These are phyloP conservation scores for Recurvirostra avosetta DNA, from an alignment of 2,113 vertebrate species.

Conservation along the genomic window DNA sequence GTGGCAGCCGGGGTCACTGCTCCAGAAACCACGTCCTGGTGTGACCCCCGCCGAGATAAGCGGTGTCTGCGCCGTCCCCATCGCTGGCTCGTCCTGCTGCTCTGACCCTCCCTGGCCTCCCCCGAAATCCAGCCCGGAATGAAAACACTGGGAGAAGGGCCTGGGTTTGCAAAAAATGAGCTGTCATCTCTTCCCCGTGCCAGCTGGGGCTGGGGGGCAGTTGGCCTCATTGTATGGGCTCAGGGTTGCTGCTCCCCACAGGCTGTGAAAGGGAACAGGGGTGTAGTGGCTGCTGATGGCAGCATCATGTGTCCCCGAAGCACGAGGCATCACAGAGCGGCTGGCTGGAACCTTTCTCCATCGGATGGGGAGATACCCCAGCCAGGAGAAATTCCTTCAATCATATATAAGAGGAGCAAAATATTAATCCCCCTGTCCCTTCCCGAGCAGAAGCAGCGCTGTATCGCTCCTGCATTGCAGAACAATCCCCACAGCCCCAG, in stretches of 20 bases:
- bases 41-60: slow-evolving; percentile 40
- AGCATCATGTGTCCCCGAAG: rapidly evolving
- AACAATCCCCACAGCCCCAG: not conserved
- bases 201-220: not conserved
- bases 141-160: not conserved
- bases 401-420: not conserved
- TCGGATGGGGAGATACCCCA: rapidly evolving
- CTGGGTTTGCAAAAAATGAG: not conserved
- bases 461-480: not conserved
- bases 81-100: not conserved
- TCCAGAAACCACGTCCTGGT: slow-evolving; percentile 32
- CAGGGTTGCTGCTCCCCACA: rapidly evolving
- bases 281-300: not conserved
- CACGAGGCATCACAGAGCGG: rapidly evolving
- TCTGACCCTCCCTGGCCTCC: not conserved
- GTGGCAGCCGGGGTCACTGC: slow-evolving; percentile 55
- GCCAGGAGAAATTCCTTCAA: not conserved
- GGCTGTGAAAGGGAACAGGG: rapidly evolving
- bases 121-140: not conserved
- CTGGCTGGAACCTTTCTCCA: not conserved
- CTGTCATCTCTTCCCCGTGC: rapidly evolving
- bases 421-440: not conserved
- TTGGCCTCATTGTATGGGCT: not conserved
- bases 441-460: not conserved
- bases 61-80: not conserved